Conservation (phyloP, 2,113 vertebrate species). For the Eudorcas thomsonii region DNA sequence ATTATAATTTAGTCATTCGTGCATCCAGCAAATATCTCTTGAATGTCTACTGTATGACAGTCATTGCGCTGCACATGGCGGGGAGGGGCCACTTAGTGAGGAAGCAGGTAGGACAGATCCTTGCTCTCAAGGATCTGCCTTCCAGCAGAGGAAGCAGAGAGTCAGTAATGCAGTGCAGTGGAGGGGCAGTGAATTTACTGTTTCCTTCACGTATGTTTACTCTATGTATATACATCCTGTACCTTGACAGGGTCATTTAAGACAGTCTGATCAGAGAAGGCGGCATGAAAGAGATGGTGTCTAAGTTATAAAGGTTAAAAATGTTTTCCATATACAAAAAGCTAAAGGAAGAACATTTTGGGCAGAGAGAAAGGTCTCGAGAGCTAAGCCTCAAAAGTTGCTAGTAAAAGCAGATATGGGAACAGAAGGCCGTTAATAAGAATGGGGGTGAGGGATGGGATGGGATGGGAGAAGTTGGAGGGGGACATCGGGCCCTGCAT, state of each 20-base stretch:
- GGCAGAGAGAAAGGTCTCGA: not conserved
- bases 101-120: not conserved
- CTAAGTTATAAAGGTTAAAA: not conserved
- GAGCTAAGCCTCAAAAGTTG: not conserved
- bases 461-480: accelerated
- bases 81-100: not conserved
- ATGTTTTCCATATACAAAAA: not conserved
- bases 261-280: not conserved
- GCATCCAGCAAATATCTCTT: accelerated
- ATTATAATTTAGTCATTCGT: not conserved
- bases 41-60: not conserved
- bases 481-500: accelerated
- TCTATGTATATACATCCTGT: too few species aligned
- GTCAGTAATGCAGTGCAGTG: not conserved
- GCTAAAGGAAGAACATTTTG: not conserved
- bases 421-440: accelerated
- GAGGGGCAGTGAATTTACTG: not conserved
- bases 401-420: not conserved
- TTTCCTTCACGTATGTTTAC: too few species aligned
- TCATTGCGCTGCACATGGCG: not conserved
- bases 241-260: not conserved
- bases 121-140: not conserved
- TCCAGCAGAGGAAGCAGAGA: not conserved
- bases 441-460: too few species aligned
- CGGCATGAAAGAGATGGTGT: not conserved